A percentile compares a stretch with the other conserved stretches of the same genome.
phyloP scores from a whole-genome alignment of 2,888 invertebrate genomes.

The Brachypalpus laphriformis region DNA sequence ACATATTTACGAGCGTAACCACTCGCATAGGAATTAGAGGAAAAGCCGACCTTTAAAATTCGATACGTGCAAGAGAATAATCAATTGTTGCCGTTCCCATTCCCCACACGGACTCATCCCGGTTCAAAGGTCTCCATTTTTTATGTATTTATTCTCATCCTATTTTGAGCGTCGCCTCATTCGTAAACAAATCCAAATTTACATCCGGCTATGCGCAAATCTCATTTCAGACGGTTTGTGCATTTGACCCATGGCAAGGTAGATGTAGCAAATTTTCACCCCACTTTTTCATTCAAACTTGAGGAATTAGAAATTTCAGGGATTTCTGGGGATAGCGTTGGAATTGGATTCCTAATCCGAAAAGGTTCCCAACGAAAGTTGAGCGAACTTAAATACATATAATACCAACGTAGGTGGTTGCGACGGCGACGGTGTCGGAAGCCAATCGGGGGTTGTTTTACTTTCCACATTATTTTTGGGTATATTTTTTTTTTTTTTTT shows the following conservation, averaged over 20 bases:
- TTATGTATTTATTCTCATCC: conserved; percentile 15
- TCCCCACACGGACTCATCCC: background rate
- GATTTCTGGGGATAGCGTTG: conserved; percentile 33
- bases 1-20: background rate
- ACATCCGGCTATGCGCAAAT: conserved; percentile 56
- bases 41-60: conserved; percentile 21
- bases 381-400: conserved; percentile 21
- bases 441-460: conserved; percentile 2
- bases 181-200: conserved; percentile 58
- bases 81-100: conserved; percentile 48
- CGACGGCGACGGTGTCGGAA: background rate
- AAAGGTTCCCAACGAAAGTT: conserved; percentile 59
- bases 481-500: background rate
- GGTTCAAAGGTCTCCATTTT: conserved; percentile 21
- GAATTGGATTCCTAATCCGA: conserved; percentile 59
- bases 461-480: conserved; percentile 38
- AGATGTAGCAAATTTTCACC: background rate
- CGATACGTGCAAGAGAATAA: conserved; percentile 43
- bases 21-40: conserved; percentile 28
- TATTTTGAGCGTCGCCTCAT: conserved; percentile 23
- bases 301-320: conserved; percentile 58
- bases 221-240: conserved; percentile 31
- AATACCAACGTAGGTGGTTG: background rate
- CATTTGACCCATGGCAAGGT: conserved; percentile 48
- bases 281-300: conserved; percentile 34